phyloP scores from a whole-genome alignment of 2,888 invertebrate species.

The Caenorhabditis angaria region DNA sequence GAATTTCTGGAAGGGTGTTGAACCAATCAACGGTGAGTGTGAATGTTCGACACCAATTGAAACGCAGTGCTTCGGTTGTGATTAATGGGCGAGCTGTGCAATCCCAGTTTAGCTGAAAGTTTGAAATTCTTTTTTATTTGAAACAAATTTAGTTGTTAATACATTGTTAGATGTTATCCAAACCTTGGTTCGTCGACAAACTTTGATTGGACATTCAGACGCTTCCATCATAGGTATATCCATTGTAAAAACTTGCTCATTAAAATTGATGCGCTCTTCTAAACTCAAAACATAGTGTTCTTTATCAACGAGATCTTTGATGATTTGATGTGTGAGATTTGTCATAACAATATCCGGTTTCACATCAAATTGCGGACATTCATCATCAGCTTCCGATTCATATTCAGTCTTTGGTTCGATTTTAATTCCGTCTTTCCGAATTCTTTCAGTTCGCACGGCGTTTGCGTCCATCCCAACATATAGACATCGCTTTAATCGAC shows the following conservation, averaged over 20 bases:
- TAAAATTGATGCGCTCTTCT: constrained; percentile 9
- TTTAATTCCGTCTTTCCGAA: constrained; percentile 8
- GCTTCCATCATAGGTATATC: constrained; percentile 20
- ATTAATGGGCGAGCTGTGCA: constrained; percentile 11
- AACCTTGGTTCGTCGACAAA: constrained; percentile 35
- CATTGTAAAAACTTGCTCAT: constrained; percentile 20
- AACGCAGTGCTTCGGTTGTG: constrained; percentile 28
- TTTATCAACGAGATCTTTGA: not conserved
- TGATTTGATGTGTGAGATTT: constrained; percentile 10
- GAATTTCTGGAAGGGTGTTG: constrained; percentile 17
- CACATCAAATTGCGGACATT: constrained; percentile 20
- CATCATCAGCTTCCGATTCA: constrained; percentile 17
- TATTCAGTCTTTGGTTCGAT: constrained; percentile 13
- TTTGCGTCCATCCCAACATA: constrained; percentile 43
- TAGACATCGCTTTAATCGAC: constrained; percentile 38
- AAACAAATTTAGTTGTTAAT: not conserved
- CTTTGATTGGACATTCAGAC: constrained; percentile 14
- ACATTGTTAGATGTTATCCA: constrained; percentile 3
- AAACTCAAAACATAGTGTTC: constrained; percentile 21
- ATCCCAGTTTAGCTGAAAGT: constrained; percentile 30
- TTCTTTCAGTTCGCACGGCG: constrained; percentile 34
- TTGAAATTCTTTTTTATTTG: not conserved
- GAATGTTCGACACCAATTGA: constrained; percentile 45
- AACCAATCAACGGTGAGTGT: constrained; percentile 43
- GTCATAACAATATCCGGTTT: constrained; percentile 22